Evolutionary conservation across 1,140 invertebrate species (phyloP), one percentile per base, ranked within the genome.

Genomic region (Hetaerina americana): DNA sequence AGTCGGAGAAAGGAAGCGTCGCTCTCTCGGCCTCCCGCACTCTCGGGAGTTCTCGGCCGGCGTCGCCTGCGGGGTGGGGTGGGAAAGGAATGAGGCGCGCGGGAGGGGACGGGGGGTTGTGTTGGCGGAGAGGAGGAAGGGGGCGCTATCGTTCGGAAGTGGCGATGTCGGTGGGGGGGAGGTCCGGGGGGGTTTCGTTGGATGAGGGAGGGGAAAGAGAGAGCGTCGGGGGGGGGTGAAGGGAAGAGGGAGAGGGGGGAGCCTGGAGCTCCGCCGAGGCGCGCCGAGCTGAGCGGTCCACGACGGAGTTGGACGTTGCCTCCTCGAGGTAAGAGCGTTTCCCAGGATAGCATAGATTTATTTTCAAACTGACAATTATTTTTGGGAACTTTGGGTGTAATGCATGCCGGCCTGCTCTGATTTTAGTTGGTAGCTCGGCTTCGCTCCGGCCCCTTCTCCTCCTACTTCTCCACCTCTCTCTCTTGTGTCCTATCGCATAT

Each of bases 351-450:
- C 73, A 74, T 74, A 68, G 73, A 74, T 72, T 74, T 74, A 74
- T 74, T 74, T 74, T 74, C 71, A 74, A 74, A 74, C 73, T 72
- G 73, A 74, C 73, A 74, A 74, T 74, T 74, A 74, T 74, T 74
- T 74, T 74, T 74, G 73, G 73, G 71, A 72, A 72, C 73, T 72
- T 74, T 74, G 69, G 66, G 73, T 72, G 73, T 72, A 71, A 71
- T 71, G 70, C 67, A 71, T 71, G 70, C 72, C 49, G 28, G 72
- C 26, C 26, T 49, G 66, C 68, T 68, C 67, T 72, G 29, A 57
- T 72, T 49, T 68, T 70, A 31, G 72, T 70, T 66, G 40, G 72
- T 70, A 70, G 72, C 68, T 68, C 69, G 69, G 27, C 69, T 28
- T 70, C 69, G 69, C 69, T 6, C 69, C 69, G 69, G 27, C 69